Evolutionary conservation across 2,113 vertebrate species (phyloP).

Genomic region (Eublepharis macularius): DNA sequence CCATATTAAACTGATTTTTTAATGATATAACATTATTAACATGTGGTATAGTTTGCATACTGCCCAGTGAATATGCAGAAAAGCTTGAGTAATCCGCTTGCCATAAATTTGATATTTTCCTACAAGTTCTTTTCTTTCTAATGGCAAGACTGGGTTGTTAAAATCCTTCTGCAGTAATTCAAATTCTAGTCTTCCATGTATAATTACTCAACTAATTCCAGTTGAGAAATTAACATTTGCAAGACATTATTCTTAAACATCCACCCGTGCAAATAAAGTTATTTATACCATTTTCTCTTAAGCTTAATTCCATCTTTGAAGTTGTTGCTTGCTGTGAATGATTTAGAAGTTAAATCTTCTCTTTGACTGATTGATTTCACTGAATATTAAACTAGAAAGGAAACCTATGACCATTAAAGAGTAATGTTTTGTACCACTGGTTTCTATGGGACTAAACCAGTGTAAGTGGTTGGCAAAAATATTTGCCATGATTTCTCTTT

Average conservation of each 20-base stretch:
- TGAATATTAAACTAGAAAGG: conserved; percentile 1
- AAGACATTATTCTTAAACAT: conserved; percentile 10
- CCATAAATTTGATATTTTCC: conserved; percentile 18
- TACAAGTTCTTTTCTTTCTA: background rate
- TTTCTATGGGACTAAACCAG: background rate
- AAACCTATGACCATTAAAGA: background rate
- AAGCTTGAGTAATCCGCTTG: background rate
- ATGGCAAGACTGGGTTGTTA: background rate
- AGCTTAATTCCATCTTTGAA: conserved; percentile 20
- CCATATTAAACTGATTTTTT: conserved; percentile 23
- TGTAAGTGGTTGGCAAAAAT: background rate
- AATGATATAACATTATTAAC: conserved; percentile 19
- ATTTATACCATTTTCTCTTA: conserved; percentile 24
- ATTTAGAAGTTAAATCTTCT: conserved; percentile 21
- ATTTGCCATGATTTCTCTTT: background rate
- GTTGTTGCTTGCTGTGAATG: conserved; percentile 14
- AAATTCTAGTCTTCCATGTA: conserved; percentile 1
- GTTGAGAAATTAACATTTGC: conserved; percentile 22
- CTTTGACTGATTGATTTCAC: conserved; percentile 20
- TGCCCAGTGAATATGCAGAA: conserved; percentile 6
- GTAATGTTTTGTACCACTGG: background rate
- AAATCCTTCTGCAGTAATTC: background rate
- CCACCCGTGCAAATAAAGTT: conserved; percentile 22
- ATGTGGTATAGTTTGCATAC: conserved; percentile 3
- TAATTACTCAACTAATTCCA: conserved; percentile 25